A percentile compares a stretch with the other conserved stretches of the same genome.
Evolutionary conservation across 2,113 vertebrate genomes (phyloP).

Genomic region (Sitta europaea): DNA sequence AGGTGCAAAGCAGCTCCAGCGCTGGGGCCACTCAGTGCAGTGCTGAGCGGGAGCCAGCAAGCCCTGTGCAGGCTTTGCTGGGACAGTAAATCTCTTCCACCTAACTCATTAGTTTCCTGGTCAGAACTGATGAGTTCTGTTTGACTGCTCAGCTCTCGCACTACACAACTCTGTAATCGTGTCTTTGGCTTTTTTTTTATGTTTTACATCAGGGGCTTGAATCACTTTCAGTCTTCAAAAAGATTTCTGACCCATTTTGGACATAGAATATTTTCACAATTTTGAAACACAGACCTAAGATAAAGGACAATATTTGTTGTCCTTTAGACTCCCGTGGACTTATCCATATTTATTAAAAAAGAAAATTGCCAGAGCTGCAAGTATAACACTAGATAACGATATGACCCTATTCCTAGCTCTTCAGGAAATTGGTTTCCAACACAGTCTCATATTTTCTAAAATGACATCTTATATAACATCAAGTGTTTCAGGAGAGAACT

Average conservation of each 20-base stretch:
- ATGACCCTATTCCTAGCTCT: background rate
- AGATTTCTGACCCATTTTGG: background rate
- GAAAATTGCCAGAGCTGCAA: slow-evolving; percentile 13
- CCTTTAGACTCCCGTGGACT: background rate
- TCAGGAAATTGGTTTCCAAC: slow-evolving; percentile 63
- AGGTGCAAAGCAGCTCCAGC: background rate
- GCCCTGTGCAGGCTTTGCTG: background rate
- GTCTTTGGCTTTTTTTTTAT: background rate
- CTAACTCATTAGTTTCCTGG: rapidly evolving
- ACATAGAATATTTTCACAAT: background rate
- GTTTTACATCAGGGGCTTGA: background rate
- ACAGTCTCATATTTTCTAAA: slow-evolving; percentile 30
- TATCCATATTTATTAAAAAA: slow-evolving; percentile 39
- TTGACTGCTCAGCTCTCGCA: background rate
- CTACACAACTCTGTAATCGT: background rate
- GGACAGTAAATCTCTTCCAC: rapidly evolving
- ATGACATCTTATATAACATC: slow-evolving; percentile 33
- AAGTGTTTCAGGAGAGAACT: background rate
- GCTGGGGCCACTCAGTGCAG: background rate
- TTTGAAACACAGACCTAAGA: background rate
- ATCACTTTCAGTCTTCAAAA: background rate
- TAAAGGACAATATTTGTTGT: background rate
- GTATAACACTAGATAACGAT: background rate
- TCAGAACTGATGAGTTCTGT: background rate
- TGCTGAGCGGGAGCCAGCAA: rapidly evolving